Evolutionary conservation across 2,797 vertebrate species (phyloP).

Genomic region (Myiothlypis chrysogaster): DNA sequence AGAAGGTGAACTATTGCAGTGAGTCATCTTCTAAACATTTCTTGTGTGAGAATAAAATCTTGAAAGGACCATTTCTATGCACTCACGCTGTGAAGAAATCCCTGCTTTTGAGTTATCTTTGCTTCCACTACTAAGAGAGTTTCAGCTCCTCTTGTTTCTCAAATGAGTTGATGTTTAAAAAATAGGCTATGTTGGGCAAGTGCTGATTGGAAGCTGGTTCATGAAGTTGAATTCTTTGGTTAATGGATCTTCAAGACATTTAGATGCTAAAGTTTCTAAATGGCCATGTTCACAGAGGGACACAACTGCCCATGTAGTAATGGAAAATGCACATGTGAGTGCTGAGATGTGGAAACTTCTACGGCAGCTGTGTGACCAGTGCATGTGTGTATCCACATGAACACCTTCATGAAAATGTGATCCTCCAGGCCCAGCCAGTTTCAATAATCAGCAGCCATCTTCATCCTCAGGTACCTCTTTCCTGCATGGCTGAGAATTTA

Average conservation of each 20-base stretch:
- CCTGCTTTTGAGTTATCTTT: neutral
- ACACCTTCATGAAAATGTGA: neutral
- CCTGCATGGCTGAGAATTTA: neutral
- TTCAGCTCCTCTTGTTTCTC: neutral
- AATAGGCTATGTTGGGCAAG: neutral
- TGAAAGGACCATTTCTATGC: neutral
- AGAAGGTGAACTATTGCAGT: neutral
- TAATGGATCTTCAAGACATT: neutral
- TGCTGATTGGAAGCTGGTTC: neutral
- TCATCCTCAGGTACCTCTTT: neutral
- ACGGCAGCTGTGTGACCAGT: fast-evolving
- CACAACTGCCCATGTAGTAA: neutral
- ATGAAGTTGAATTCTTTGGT: neutral
- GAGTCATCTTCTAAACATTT: neutral
- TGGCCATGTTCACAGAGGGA: neutral
- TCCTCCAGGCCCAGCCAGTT: neutral
- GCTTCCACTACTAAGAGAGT: neutral
- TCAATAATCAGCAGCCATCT: neutral
- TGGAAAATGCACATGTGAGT: fast-evolving
- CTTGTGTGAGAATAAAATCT: neutral
- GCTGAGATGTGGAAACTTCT: neutral
- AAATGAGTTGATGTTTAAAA: neutral
- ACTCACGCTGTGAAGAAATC: neutral
- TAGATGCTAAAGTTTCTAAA: neutral
- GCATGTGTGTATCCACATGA: neutral